phyloP scores from a whole-genome alignment of 1,140 invertebrate genomes.

The Bombyx mandarina region DNA sequence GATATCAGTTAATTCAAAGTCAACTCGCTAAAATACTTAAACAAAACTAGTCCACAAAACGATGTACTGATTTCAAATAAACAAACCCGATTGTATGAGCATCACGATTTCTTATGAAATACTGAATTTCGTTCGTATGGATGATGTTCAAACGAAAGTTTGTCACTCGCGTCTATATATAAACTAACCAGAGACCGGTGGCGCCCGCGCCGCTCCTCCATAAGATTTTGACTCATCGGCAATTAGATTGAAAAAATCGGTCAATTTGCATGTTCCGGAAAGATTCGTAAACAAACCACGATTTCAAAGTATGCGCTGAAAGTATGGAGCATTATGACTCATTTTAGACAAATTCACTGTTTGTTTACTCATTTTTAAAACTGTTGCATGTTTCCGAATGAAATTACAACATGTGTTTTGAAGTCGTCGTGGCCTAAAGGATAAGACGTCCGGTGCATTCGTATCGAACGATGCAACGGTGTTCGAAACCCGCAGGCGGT shows the following conservation, averaged over 20 bases:
- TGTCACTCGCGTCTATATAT: slow-evolving; percentile 27
- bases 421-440: no score
- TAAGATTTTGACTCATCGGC: slow-evolving; percentile 19
- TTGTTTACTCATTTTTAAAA: no score
- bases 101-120: slow-evolving; percentile 2
- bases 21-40: slow-evolving; percentile 1
- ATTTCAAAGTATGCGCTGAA: no score
- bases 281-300: no score
- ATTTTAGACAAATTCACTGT: no score
- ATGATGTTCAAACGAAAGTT: slow-evolving; percentile 13
- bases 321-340: no score
- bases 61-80: no score
- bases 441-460: no score
- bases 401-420: no score
- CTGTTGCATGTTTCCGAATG: no score
- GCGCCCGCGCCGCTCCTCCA: slow-evolving; percentile 7
- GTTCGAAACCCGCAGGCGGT: no score
- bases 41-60: not conserved
- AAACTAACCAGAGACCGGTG: slow-evolving; percentile 18
- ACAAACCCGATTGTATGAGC: not conserved
- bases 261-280: slow-evolving; percentile 3
- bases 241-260: slow-evolving; percentile 19
- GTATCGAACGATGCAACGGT: no score
- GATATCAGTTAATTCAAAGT: slow-evolving; percentile 1
- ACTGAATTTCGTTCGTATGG: slow-evolving; percentile 1